Evolutionary conservation across 2,113 vertebrate species (phyloP), one percentile per base, ranked within the genome.

Genomic region (Spea multiplicata): DNA sequence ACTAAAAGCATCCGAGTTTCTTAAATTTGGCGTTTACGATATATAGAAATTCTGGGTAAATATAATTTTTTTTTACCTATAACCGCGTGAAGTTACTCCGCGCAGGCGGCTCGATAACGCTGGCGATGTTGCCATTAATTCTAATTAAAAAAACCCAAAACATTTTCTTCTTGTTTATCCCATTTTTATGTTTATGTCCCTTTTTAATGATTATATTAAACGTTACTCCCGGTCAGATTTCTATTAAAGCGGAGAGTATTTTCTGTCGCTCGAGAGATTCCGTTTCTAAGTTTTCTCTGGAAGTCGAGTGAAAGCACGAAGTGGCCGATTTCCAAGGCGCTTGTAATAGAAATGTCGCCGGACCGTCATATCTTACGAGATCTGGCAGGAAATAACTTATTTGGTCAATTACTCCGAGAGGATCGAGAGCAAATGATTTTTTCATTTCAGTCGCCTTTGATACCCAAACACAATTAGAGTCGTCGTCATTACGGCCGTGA

Each of bases 261-360:
- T 62, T 59, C 49, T 78, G 52, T 45, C n/a, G 57, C 50, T 14
- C 55, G 50, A 65, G 67, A 61, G 61, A 79, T 57, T 53, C 50
- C 66, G 66, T 79, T 73, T 57, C 47, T 65, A 64, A 66, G 9
- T 79, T 6, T 8, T 67, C 50, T 66, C 67, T 73, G 57, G 62
- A 73, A 73, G 50, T 55, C 16, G 47, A 17, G 50, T 44, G 16
- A 66, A 53, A 52, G 71, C 49, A 73, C 57, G 44, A 67, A 67
- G 73, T 73, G 71, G 77, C 44, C 50, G 3, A 17, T 67, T 57
- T 80, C 77, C 77, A 80, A 67, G 59, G 57, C 70, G 66, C 71
- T 73, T 73, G 66, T 80, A 79, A 80, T 80, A 71, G 71, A 66
- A 59, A 66, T 80, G 71, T 80, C 71, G 44, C 67, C 66, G 45